Evolutionary conservation across 2,797 vertebrate species (phyloP), one percentile per base, ranked within the genome.

Genomic region (Dallia pectoralis): DNA sequence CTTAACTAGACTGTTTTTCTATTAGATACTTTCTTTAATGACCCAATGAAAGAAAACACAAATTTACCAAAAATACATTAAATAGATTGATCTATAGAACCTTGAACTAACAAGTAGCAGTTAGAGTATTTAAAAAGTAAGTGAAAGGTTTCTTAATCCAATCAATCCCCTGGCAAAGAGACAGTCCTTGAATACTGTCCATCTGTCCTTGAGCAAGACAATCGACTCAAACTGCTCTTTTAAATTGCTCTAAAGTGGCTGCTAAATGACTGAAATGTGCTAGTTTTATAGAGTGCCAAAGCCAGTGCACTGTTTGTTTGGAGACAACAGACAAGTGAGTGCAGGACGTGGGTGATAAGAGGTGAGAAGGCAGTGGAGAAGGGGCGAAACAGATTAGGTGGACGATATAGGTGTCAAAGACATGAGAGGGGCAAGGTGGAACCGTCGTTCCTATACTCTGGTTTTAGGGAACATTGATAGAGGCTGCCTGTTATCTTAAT

Each of bases 361-460:
- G 81, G n/a, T 33, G 80, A 66, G 51, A 4, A 79, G 85, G 84
- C 79, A 85, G 77, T 71, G 74, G 70, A 69, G 84, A 81, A 84
- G 77, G 70, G 73, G 73, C 67, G 16, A 79, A 78, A 75, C 72
- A 69, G 77, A 79, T 76, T 70, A 75, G 80, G 74, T 69, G 67
- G 77, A 80, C 63, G 77, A 80, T 65, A 11, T 81, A 89, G 82
- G 89, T 89, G 90, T 79, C 75, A 80, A 84, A 86, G 90, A 93
- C 87, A 88, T 59, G 85, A 90, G 87, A 89, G 91, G 56, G 81
- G 78, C 86, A 83, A 89, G 89, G 91, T 92, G 89, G 86, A 87
- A 84, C 84, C 89, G n/a, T n/a, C n/a, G n/a, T n/a, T 92, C 93
- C 93, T 93, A n/a, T n/a, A n/a, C n/a, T 93, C 92, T 93, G 84